Evolutionary conservation across 2,888 invertebrate genomes (phyloP).

Genomic region (Lysandra coridon): DNA sequence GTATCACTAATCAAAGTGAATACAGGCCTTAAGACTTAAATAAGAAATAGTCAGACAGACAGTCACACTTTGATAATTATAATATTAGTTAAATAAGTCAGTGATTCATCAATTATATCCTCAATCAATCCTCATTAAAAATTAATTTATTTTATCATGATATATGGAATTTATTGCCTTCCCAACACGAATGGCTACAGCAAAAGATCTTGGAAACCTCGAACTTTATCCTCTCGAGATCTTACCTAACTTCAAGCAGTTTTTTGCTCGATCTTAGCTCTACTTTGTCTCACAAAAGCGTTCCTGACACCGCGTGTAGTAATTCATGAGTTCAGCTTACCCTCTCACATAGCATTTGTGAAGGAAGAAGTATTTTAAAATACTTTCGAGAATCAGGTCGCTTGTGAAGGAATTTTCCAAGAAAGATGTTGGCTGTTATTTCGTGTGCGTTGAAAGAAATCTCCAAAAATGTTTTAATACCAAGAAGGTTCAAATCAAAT

Average conservation of each 20-base stretch:
- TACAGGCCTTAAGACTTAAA: too few species aligned
- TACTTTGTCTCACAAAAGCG: conserved; percentile 12
- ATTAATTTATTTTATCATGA: too few species aligned
- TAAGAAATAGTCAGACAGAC: too few species aligned
- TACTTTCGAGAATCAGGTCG: background rate
- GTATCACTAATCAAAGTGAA: too few species aligned
- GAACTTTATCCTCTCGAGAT: conserved; percentile 9
- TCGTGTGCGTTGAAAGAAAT: background rate
- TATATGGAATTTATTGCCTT: background rate
- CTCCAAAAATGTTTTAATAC: too few species aligned
- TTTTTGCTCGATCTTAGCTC: background rate
- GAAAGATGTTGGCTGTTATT: background rate
- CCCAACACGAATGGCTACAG: background rate
- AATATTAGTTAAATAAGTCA: too few species aligned
- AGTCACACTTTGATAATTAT: too few species aligned
- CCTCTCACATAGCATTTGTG: conserved; percentile 12
- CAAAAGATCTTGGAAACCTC: background rate
- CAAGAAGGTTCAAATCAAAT: too few species aligned
- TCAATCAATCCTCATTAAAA: too few species aligned
- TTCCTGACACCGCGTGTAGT: conserved; percentile 7
- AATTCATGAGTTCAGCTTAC: conserved; percentile 6
- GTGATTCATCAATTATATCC: too few species aligned
- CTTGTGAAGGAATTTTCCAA: background rate
- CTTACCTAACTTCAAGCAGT: conserved; percentile 10
- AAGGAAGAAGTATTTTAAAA: background rate